Percentiles rank a stretch among this genome's conserved stretches.
phyloP scores from a whole-genome alignment of 2,113 vertebrate species.

The Anoura caudifer region DNA sequence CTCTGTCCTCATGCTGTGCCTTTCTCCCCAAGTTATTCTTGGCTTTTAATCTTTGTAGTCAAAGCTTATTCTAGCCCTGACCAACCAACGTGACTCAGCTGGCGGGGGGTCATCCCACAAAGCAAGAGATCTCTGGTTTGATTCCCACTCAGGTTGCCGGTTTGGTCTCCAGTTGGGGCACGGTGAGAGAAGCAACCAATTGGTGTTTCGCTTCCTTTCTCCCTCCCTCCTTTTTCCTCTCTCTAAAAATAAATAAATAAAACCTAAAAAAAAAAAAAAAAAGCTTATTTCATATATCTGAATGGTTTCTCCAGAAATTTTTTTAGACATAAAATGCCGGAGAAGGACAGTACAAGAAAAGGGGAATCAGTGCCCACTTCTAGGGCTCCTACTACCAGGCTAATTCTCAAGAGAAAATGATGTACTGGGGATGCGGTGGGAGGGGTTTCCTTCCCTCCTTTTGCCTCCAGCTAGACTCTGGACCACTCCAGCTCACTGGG shows the following conservation, averaged over 20 bases:
- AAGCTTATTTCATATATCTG: neutral
- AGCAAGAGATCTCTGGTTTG: too few species aligned
- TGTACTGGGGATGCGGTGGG: rapidly evolving
- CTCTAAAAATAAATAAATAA: too few species aligned
- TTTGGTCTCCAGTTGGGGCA: too few species aligned
- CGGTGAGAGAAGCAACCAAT: too few species aligned
- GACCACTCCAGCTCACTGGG: neutral
- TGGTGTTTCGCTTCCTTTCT: too few species aligned
- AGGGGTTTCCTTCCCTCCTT: too few species aligned
- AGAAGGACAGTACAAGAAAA: neutral
- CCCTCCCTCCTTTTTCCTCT: too few species aligned
- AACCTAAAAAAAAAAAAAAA: too few species aligned
- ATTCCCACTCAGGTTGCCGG: too few species aligned
- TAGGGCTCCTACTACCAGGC: neutral
- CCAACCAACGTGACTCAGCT: too few species aligned
- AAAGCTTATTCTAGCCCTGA: too few species aligned
- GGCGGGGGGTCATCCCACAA: too few species aligned
- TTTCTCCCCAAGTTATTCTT: neutral
- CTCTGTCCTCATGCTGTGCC: rapidly evolving
- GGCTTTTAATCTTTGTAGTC: neutral
- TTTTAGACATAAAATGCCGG: neutral
- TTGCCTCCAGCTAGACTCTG: neutral
- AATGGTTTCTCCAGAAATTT: neutral
- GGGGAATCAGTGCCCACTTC: neutral
- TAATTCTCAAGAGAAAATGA: constrained; percentile 2